Percentiles rank a stretch among this genome's conserved stretches.
These are phyloP conservation scores for Saccostrea cuccullata DNA, from an alignment of 1,140 invertebrate species.

Conservation along the genomic window DNA sequence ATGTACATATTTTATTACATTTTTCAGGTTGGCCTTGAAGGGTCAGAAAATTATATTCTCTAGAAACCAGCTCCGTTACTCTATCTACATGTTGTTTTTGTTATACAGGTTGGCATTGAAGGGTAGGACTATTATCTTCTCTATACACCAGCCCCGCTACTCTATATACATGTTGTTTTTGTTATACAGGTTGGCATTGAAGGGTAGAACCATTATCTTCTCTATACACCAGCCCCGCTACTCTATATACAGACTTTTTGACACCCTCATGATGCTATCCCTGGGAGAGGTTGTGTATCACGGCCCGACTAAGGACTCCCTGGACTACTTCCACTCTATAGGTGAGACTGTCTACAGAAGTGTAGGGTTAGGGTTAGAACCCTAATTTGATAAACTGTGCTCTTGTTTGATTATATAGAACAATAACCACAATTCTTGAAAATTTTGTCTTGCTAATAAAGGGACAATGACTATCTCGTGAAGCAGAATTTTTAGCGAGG, in stretches of 20 bases:
- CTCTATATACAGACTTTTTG: slow-evolving; percentile 77
- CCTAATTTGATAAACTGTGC: no score
- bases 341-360: slow-evolving; percentile 54
- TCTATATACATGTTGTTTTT: slow-evolving; percentile 71
- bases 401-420: no score
- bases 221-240: slow-evolving; percentile 79
- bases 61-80: no score
- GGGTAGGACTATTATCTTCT: no score
- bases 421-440: no score
- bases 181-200: slow-evolving; percentile 68
- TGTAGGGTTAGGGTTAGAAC: no score
- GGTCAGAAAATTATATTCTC: slow-evolving; percentile 77
- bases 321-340: slow-evolving; percentile 72
- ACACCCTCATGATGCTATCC: slow-evolving; percentile 72
- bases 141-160: slow-evolving; percentile 76
- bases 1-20: slow-evolving; percentile 68
- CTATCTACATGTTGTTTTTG: no score
- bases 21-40: slow-evolving; percentile 71
- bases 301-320: slow-evolving; percentile 69
- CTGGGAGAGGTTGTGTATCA: slow-evolving; percentile 75
- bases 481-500: no score
- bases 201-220: slow-evolving; percentile 76
- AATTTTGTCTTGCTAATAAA: no score
- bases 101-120: no score
- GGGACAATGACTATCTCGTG: no score